Evolutionary conservation across 2,113 vertebrate genomes (phyloP).

Genomic region (Phalacrocorax carbo): DNA sequence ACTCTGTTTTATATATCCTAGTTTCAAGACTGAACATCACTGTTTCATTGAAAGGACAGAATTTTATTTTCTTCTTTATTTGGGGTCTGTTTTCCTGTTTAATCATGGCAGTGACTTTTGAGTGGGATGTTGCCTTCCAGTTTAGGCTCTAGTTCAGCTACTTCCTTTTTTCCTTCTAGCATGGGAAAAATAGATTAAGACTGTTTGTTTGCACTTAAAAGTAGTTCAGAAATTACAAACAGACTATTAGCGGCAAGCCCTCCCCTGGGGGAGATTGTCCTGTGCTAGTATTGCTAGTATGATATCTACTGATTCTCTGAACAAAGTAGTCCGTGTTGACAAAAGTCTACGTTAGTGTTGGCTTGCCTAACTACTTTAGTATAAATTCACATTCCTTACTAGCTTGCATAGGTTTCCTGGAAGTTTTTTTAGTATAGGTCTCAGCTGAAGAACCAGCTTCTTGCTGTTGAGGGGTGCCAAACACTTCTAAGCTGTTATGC

Average conservation of each 20-base stretch:
- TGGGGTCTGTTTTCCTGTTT: not conserved
- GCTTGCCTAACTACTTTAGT: not conserved
- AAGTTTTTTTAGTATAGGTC: not conserved
- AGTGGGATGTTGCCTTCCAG: not conserved
- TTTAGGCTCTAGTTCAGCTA: not conserved
- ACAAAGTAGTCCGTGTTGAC: not conserved
- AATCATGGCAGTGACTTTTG: not conserved
- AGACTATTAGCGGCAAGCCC: not conserved
- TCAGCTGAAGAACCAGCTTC: not conserved
- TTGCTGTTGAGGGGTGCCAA: not conserved
- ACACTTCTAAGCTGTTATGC: not conserved
- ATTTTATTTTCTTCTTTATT: not conserved
- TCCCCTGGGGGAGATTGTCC: not conserved
- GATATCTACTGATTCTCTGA: not conserved
- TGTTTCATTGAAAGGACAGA: not conserved
- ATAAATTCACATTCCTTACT: not conserved
- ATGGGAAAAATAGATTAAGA: not conserved
- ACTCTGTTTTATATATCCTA: not conserved
- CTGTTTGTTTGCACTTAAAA: not conserved
- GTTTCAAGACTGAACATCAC: not conserved
- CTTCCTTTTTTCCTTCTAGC: not conserved
- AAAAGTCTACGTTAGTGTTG: not conserved
- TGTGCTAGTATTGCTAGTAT: not conserved
- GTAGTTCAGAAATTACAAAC: not conserved
- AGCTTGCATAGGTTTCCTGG: not conserved